Percentiles rank a stretch among this genome's conserved stretches.
phyloP scores from a whole-genome alignment of 2,888 invertebrate genomes.

The Glomeris marginata region DNA sequence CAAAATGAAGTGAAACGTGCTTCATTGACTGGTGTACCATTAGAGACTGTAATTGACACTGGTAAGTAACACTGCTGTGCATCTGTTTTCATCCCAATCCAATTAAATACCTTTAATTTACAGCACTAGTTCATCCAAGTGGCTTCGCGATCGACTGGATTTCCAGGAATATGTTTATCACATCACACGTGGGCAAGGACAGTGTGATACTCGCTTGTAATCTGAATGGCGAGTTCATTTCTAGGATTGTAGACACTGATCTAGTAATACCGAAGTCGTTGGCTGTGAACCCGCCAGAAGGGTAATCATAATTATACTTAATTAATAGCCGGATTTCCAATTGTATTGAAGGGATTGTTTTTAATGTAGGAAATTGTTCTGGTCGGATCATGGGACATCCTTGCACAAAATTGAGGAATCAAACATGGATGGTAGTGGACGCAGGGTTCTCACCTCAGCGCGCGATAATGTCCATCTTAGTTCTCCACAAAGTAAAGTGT shows the following conservation, averaged over 20 bases:
- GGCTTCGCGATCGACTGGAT: constrained; percentile 75
- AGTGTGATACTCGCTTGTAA: constrained; percentile 51
- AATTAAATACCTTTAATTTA: constrained; percentile 12
- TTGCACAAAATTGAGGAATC: constrained; percentile 42
- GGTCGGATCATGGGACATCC: constrained; percentile 37
- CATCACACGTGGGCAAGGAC: constrained; percentile 38
- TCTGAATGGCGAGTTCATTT: constrained; percentile 53
- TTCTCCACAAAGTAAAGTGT: constrained; percentile 23
- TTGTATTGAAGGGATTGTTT: not conserved
- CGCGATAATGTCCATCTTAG: constrained; percentile 23
- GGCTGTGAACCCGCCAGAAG: constrained; percentile 50
- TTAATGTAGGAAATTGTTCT: constrained; percentile 34
- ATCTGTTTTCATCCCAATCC: too few species aligned
- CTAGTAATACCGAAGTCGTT: constrained; percentile 36
- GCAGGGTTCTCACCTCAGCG: constrained; percentile 23
- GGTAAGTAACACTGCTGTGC: constrained; percentile 30
- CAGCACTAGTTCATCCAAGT: constrained; percentile 40
- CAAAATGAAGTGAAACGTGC: constrained; percentile 57
- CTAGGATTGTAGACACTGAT: constrained; percentile 32
- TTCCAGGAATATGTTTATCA: constrained; percentile 57
- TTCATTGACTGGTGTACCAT: constrained; percentile 48
- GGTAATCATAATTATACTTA: constrained; percentile 28
- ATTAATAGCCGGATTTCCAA: not conserved
- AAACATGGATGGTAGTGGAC: constrained; percentile 46
- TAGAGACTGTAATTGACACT: constrained; percentile 57